Conservation (phyloP, 2,113 vertebrate genomes). For the Leucopternis melanops region DNA sequence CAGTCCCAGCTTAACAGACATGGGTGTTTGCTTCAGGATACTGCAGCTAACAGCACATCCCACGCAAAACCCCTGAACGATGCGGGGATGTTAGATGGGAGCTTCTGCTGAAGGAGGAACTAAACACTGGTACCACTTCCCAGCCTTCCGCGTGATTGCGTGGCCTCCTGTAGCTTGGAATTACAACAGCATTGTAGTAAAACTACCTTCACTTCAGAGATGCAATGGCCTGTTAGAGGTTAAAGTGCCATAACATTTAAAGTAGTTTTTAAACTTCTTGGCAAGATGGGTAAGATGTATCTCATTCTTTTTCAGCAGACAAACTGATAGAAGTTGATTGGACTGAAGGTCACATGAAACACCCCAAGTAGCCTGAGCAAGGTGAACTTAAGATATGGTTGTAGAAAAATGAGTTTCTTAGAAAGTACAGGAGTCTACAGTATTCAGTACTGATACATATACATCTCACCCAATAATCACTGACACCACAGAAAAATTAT, state of each 20-base stretch:
- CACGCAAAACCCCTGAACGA: accelerated
- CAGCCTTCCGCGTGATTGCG: accelerated
- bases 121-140: accelerated
- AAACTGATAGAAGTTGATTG: not conserved
- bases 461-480: not conserved
- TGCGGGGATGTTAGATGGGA: accelerated
- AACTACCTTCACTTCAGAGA: not conserved
- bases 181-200: accelerated
- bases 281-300: no score
- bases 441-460: not conserved
- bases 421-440: not conserved
- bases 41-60: not conserved
- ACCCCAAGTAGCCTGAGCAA: not conserved
- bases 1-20: not conserved
- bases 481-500: not conserved
- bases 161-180: not conserved
- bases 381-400: accelerated
- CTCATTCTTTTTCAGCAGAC: not conserved
- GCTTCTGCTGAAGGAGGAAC: not conserved
- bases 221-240: not conserved
- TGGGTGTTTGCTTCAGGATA: not conserved
- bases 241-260: not conserved
- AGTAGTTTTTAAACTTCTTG: not conserved
- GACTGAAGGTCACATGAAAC: not conserved
- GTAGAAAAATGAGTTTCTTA: not conserved